Base-by-base conservation (phyloP, 1,140 invertebrate genomes). In the Cheumatopsyche charites region DNA sequence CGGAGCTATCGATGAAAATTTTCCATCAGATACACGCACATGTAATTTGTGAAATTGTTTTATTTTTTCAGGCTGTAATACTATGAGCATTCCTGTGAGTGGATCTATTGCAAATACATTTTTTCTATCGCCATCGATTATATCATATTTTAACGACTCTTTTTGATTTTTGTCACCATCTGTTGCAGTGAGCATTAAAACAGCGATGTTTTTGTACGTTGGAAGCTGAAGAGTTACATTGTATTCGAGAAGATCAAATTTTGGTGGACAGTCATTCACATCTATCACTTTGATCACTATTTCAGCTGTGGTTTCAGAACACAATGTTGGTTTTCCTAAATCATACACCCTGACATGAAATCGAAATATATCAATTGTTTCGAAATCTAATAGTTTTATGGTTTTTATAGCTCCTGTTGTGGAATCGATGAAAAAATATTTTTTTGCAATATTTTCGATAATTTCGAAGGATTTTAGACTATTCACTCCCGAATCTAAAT, bases 351-450 rank as follows among this genome's bases (percentile, higher is more conserved):
- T 88, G 0, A 95, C 92, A 75, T 88, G 86, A 78, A 95, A 94
- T 17, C 86, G 83, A 75, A 92, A 91, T 21, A 84, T 77, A 0
- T 87, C 82, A 45, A 87, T 83, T 0, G 86, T 88, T 81, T 97
- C 94, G 78, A 92, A 91, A 80, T 96, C 94, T 43, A 96, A 81
- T 0, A 87, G 80, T 73, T 88, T 86, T 4, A 90, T 85, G 0
- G 91, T 92, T 74, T 90, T 86, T 55, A 96, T 89, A 1, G 94
- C 92, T 12, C 94, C 92, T 9, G 94, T 96, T 71, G 87, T 92
- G 0, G 91, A 88, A 79, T 96, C 94, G 70, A 97, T 92, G 74
- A 89, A 87, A 78, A 96, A 96, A 79, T 88, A 91, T 66, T 86
- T 87, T 74, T 84, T 85, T 7, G 85, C 89, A 74, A 87, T 81